Percentiles rank a stretch among this genome's conserved stretches.
These are phyloP conservation scores for Dolichomitus sp. DNA, from an alignment of 2,888 invertebrate species.

Conservation along the genomic window DNA sequence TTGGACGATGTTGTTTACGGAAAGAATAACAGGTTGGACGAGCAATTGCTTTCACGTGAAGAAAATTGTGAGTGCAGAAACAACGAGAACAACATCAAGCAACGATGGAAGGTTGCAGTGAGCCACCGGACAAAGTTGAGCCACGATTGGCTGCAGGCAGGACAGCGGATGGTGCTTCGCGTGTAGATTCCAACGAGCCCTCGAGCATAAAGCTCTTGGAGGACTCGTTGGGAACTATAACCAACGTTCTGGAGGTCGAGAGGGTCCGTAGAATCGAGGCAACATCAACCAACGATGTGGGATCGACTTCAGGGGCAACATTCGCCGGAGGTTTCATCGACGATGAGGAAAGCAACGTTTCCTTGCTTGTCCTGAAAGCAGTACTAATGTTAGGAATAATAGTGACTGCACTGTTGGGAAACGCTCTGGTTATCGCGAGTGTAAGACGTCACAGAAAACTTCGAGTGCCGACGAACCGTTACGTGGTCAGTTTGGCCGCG, in stretches of 20 bases:
- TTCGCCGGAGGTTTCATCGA: constrained; percentile 38
- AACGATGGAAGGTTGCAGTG: constrained; percentile 79
- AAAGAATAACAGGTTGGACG: constrained; percentile 3
- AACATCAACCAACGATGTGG: background rate
- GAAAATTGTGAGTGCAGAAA: constrained; percentile 35
- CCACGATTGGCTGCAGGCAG: constrained; percentile 63
- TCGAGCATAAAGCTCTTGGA: constrained; percentile 38
- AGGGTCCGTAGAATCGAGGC: constrained; percentile 30
- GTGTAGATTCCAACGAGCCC: constrained; percentile 13
- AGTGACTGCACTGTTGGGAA: constrained; percentile 95
- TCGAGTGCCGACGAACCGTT: constrained; percentile 96
- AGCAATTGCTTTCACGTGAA: constrained; percentile 15
- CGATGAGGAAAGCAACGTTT: constrained; percentile 73
- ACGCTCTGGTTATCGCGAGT: constrained; percentile 95
- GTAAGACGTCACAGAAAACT: constrained; percentile 93
- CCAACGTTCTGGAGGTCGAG: constrained; percentile 47
- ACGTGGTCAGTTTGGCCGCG: constrained; percentile 97
- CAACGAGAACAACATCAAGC: constrained; percentile 39
- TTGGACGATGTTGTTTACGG: constrained; percentile 30
- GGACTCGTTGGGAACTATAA: constrained; percentile 56
- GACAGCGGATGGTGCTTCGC: constrained; percentile 7
- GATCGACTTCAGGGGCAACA: constrained; percentile 7
- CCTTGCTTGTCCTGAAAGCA: constrained; percentile 90
- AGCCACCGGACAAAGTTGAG: constrained; percentile 75
- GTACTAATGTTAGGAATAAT: constrained; percentile 94